Evolutionary conservation across 2,888 invertebrate genomes (phyloP).

Genomic region (Ramazzottius varieornatus): DNA sequence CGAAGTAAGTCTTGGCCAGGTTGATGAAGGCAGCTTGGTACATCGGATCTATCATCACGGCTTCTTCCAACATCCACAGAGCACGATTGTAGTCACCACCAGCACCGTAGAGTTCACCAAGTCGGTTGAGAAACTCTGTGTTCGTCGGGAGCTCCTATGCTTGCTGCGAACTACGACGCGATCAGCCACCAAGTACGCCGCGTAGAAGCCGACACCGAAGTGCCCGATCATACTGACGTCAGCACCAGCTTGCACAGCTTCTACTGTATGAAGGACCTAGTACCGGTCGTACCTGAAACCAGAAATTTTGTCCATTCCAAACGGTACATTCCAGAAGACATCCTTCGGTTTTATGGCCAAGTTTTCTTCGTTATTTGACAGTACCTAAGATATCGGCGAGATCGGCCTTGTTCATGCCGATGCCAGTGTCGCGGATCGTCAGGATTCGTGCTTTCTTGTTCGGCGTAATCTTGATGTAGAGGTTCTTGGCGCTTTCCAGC

Average conservation of each 20-base stretch:
- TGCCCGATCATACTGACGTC: conserved; percentile 99
- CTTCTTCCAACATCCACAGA: too few species aligned
- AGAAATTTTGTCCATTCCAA: too few species aligned
- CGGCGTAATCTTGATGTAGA: conserved; percentile 82
- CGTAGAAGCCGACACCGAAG: conserved; percentile 99
- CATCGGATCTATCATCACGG: too few species aligned
- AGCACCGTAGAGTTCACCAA: too few species aligned
- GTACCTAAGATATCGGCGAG: conserved; percentile 56
- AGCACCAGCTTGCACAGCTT: conserved; percentile 90
- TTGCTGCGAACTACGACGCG: conserved; percentile 69
- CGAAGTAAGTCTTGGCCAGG: too few species aligned
- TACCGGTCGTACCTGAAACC: conserved; percentile 98
- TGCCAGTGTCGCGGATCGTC: conserved; percentile 66
- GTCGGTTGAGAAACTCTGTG: too few species aligned
- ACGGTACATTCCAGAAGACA: too few species aligned
- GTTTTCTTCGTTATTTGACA: conserved; percentile 26
- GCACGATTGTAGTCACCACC: too few species aligned
- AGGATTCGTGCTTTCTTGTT: conserved; percentile 81
- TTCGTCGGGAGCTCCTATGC: too few species aligned
- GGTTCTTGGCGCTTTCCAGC: conserved; percentile 70
- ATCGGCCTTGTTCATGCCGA: conserved; percentile 99
- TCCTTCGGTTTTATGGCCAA: too few species aligned
- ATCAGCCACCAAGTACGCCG: conserved; percentile 85
- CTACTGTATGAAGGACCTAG: conserved; percentile 99
- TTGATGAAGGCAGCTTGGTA: too few species aligned